Evolutionary conservation across 2,888 invertebrate genomes (phyloP).

Genomic region (Pheosia gnoma): DNA sequence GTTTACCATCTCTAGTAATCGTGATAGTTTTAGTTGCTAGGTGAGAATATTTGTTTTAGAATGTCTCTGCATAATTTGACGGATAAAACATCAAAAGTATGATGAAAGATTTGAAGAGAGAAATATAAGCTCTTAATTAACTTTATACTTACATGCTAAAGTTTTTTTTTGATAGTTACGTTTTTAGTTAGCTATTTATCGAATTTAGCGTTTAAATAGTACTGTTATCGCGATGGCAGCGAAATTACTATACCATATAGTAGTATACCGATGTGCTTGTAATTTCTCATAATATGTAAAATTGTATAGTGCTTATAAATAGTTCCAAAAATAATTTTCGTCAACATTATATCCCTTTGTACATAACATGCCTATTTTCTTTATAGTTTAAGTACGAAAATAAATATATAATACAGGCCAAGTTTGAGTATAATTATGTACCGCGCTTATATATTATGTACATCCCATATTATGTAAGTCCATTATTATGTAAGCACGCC

Average conservation of each 20-base stretch:
- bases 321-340: slow-evolving; percentile 55
- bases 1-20: slow-evolving; percentile 17
- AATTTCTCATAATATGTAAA: slow-evolving; percentile 66
- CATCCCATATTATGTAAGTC: too few species aligned
- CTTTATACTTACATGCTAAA: slow-evolving; percentile 25
- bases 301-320: slow-evolving; percentile 80
- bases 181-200: slow-evolving; percentile 55
- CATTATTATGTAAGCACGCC: too few species aligned
- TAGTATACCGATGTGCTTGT: slow-evolving; percentile 61
- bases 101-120: slow-evolving; percentile 28
- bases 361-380: slow-evolving; percentile 72
- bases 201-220: slow-evolving; percentile 37
- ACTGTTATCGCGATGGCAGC: slow-evolving; percentile 32
- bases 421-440: too few species aligned
- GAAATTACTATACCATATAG: slow-evolving; percentile 36
- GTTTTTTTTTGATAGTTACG: slow-evolving; percentile 57
- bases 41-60: slow-evolving; percentile 34
- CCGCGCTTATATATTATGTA: too few species aligned
- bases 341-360: slow-evolving; percentile 63
- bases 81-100: slow-evolving; percentile 19
- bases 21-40: slow-evolving; percentile 36
- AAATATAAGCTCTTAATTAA: slow-evolving; percentile 16
- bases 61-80: slow-evolving; percentile 24
- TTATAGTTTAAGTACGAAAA: slow-evolving; percentile 69
- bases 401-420: slow-evolving; percentile 47